A percentile compares a stretch with the other conserved stretches of the same genome.
phyloP scores from a whole-genome alignment of 2,888 invertebrate species.

The Cantharis rustica region DNA sequence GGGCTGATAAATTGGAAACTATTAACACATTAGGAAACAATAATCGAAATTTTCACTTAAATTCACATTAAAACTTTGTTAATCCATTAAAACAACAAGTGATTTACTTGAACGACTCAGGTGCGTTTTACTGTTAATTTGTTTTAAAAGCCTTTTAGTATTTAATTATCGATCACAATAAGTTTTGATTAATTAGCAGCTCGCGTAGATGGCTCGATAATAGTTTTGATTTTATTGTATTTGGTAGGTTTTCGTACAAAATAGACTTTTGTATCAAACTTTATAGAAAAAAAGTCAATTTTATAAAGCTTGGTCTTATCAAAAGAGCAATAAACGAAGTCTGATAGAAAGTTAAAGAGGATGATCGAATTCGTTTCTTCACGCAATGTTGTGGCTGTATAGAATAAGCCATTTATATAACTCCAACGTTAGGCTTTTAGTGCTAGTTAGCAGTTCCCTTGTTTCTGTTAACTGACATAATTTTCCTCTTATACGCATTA shows the following conservation, averaged over 20 bases:
- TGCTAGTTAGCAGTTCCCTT: conserved; percentile 53
- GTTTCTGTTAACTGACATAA: conserved; percentile 55
- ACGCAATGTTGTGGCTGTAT: conserved; percentile 41
- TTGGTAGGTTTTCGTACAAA: background rate
- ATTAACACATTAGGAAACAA: background rate
- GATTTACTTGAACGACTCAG: background rate
- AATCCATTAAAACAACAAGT: background rate
- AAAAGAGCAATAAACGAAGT: conserved; percentile 24
- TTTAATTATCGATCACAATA: background rate
- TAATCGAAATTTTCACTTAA: background rate
- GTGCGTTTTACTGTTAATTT: background rate
- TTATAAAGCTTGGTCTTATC: conserved; percentile 22
- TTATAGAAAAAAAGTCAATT: conserved; percentile 14
- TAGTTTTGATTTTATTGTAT: background rate
- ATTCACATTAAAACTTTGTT: background rate
- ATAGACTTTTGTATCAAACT: background rate
- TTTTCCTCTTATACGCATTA: conserved; percentile 56
- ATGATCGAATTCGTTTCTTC: conserved; percentile 43
- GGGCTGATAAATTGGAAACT: background rate
- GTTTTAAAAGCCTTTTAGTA: background rate
- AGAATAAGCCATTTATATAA: conserved; percentile 52
- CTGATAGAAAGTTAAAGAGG: conserved; percentile 34
- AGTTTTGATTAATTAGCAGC: background rate
- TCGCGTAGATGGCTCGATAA: background rate
- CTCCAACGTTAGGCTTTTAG: conserved; percentile 52